Evolutionary conservation across 2,888 invertebrate genomes (phyloP), one percentile per base, ranked within the genome.

Genomic region (Elysia crispata): DNA sequence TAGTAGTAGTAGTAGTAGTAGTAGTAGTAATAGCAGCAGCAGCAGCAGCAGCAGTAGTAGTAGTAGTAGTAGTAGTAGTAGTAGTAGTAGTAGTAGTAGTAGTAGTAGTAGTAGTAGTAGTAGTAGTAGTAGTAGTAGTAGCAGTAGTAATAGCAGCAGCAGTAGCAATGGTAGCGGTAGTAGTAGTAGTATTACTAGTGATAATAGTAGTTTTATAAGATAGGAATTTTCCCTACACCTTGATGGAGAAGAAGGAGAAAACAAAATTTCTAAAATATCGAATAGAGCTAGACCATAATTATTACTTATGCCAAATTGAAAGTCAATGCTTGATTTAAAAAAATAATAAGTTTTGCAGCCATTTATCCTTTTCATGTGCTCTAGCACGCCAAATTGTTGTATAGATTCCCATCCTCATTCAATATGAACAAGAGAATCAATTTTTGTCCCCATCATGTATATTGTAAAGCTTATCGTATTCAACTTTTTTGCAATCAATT

Each of bases 41-140:
- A 41, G 41, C 28, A 76, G 66, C 23, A 25, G 41, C 20, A 41
- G 69, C 1, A 15, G 28, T 15, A 69, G 41, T 69, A 23, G 57
- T 74, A 74, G 74, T 74, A 74, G 74, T 74, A 50, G 74, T 74
- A 74, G 74, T 74, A 74, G 54, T 74, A 74, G 74, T 74, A 74
- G 57, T 74, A 74, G 57, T 74, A 74, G 54, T 50, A 74, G 74
- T 74, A 74, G 74, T 74, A 74, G 74, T 74, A 74, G 57, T 74
- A 74, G 74, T 74, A 74, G 74, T 50, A 74, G 57, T 50, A 74
- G 74, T 50, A 74, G 74, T 54, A 74, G 23, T 74, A 74, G 54
- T 1, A 74, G 74, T 54, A 74, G 74, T 74, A 54, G 74, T 74
- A 74, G 57, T 74, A 57, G 57, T 50, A 57, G 57, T 50, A 74